Evolutionary conservation across 2,888 invertebrate species (phyloP).

Genomic region (Rapana venosa): DNA sequence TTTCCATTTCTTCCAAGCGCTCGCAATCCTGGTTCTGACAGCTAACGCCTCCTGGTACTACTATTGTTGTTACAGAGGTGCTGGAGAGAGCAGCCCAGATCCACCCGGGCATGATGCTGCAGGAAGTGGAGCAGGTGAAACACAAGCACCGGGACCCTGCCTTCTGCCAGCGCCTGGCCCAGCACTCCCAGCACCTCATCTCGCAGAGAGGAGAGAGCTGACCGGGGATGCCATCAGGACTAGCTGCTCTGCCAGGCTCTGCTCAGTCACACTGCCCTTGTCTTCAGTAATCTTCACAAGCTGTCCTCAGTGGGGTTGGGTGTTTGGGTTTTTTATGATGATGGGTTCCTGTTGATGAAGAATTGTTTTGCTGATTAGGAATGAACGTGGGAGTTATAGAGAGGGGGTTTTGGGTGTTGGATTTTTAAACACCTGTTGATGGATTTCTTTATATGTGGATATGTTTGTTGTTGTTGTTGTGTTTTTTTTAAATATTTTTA

Average conservation of each 20-base stretch:
- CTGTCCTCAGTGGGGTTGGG: too few relatives aligned
- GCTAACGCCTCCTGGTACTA: not conserved
- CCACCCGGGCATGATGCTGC: slow-evolving; percentile 70
- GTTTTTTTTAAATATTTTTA: too few relatives aligned
- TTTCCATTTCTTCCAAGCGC: too few relatives aligned
- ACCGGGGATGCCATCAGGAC: not conserved
- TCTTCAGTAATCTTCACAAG: not conserved
- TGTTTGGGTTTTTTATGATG: too few relatives aligned
- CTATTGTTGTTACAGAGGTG: slow-evolving; percentile 66
- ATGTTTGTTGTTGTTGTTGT: too few relatives aligned
- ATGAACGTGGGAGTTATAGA: too few relatives aligned
- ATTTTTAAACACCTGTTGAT: too few relatives aligned
- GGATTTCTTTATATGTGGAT: too few relatives aligned
- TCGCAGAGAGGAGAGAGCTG: slow-evolving; percentile 18
- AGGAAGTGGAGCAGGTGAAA: slow-evolving; percentile 73
- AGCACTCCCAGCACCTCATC: slow-evolving; percentile 52
- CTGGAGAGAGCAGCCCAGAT: slow-evolving; percentile 71
- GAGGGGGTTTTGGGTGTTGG: too few relatives aligned
- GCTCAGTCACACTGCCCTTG: not conserved
- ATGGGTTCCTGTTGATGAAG: too few relatives aligned
- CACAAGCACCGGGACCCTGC: slow-evolving; percentile 75
- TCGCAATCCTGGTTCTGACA: too few relatives aligned
- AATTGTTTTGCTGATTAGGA: too few relatives aligned
- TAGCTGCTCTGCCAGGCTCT: not conserved
- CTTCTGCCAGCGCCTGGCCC: slow-evolving; percentile 71